These are phyloP conservation scores for Lucinisca nassula DNA, from an alignment of 2,888 invertebrate species.

Conservation along the genomic window DNA sequence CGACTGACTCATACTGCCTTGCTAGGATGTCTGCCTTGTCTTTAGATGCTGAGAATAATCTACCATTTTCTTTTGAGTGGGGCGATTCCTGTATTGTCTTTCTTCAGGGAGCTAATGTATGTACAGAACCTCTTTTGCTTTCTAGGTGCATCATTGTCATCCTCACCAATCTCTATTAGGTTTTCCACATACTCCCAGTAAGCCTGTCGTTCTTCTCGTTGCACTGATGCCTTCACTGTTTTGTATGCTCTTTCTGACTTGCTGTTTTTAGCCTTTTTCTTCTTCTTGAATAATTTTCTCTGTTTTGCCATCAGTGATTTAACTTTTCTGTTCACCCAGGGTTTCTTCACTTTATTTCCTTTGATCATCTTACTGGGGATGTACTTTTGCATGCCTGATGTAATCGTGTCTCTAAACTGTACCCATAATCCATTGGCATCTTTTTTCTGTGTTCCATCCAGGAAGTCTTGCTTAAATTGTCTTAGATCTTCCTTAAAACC, in stretches of 20 bases:
- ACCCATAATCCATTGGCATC: background rate
- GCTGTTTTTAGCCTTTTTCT: background rate
- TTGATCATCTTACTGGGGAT: background rate
- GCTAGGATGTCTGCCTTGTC: background rate
- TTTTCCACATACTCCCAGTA: constrained; percentile 6
- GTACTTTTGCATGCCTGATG: background rate
- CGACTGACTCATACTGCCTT: background rate
- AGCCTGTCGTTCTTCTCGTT: background rate
- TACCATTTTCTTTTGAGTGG: too few relatives aligned
- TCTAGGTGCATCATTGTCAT: background rate
- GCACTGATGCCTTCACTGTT: background rate
- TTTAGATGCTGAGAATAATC: background rate
- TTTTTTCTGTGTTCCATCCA: background rate
- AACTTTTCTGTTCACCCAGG: background rate
- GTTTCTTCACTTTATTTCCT: background rate
- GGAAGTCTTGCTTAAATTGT: background rate
- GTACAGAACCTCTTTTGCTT: constrained; percentile 1
- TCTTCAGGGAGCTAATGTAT: background rate
- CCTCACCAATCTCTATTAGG: background rate
- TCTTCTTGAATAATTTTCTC: background rate
- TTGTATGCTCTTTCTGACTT: background rate
- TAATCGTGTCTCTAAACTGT: background rate
- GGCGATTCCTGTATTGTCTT: background rate
- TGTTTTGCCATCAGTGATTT: background rate
- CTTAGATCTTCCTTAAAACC: constrained; percentile 19